A percentile compares a stretch with the other conserved stretches of the same genome.
phyloP scores from a whole-genome alignment of 1,140 invertebrate genomes.

The Aphelinus atriplicis region DNA sequence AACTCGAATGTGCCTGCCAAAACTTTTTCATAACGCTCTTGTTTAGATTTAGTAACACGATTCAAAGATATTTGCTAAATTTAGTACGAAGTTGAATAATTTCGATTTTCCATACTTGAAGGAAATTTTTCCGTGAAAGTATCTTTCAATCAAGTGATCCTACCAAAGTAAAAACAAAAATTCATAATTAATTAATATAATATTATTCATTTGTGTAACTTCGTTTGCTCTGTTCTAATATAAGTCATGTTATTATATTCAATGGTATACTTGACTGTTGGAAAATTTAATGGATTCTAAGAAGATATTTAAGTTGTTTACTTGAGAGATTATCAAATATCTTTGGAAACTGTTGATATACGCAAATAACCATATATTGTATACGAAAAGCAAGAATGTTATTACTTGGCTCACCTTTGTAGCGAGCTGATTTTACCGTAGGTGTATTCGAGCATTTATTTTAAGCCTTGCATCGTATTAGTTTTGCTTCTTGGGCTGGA shows the following conservation, averaged over 20 bases:
- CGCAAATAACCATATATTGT: slow-evolving; percentile 56
- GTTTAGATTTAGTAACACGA: slow-evolving; percentile 58
- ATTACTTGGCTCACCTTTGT: slow-evolving; percentile 62
- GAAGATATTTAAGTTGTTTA: too few species aligned
- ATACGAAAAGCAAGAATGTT: slow-evolving; percentile 57
- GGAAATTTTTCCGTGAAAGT: too few species aligned
- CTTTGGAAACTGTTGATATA: slow-evolving; percentile 57
- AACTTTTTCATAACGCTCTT: slow-evolving; percentile 63
- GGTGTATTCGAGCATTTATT: slow-evolving; percentile 64
- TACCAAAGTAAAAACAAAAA: too few species aligned
- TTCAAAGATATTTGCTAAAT: slow-evolving; percentile 59
- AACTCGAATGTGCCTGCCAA: slow-evolving; percentile 66
- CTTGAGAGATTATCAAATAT: slow-evolving; percentile 50
- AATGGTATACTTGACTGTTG: too few species aligned
- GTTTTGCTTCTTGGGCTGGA: slow-evolving; percentile 68
- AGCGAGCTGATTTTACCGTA: slow-evolving; percentile 63
- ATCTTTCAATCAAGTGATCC: too few species aligned
- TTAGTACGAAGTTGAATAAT: too few species aligned
- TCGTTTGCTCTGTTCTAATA: slow-evolving; percentile 6
- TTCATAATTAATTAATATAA: too few species aligned
- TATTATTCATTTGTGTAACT: background rate
- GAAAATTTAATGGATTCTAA: too few species aligned
- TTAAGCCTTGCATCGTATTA: slow-evolving; percentile 68
- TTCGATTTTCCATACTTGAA: too few species aligned
- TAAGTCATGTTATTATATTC: slow-evolving; percentile 23